A percentile compares a stretch with the other conserved stretches of the same genome.
phyloP scores from a whole-genome alignment of 1,140 invertebrate species.

The Zophobas atratus region DNA sequence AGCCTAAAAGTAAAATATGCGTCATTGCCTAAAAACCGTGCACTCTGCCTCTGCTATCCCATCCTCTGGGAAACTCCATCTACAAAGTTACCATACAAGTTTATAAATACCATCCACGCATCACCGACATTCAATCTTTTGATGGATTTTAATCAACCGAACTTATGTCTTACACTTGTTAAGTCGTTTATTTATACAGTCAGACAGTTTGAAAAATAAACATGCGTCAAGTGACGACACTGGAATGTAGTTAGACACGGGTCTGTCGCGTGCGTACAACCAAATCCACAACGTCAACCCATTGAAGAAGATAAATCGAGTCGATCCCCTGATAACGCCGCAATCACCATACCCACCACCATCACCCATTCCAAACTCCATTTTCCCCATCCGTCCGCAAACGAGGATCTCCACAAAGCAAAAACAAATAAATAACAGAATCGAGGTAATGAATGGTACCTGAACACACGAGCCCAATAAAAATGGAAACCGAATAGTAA shows the following conservation, averaged over 20 bases:
- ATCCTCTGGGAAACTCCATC: too few relatives aligned
- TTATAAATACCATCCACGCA: background rate
- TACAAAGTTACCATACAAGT: too few relatives aligned
- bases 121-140: constrained; percentile 3
- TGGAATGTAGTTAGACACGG: constrained; percentile 53
- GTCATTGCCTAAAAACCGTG: too few relatives aligned
- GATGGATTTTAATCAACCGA: constrained; percentile 44
- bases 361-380: background rate
- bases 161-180: constrained; percentile 47
- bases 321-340: constrained; percentile 6
- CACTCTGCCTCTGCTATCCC: too few relatives aligned
- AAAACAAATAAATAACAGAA: constrained; percentile 34
- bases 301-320: constrained; percentile 13
- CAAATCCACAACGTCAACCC: background rate
- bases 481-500: constrained; percentile 41
- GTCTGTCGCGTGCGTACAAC: constrained; percentile 50
- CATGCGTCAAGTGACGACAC: constrained; percentile 52
- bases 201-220: constrained; percentile 52
- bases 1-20: too few relatives aligned
- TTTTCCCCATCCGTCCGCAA: constrained; percentile 1
- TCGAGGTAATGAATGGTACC: constrained; percentile 16
- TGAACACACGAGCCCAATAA: constrained; percentile 37
- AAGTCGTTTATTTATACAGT: constrained; percentile 47
- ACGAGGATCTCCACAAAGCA: constrained; percentile 7
- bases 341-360: constrained; percentile 5